A percentile compares a stretch with the other conserved stretches of the same genome.
These are phyloP conservation scores for Zosterops borbonicus DNA, from an alignment of 2,113 vertebrate genomes.

Conservation along the genomic window DNA sequence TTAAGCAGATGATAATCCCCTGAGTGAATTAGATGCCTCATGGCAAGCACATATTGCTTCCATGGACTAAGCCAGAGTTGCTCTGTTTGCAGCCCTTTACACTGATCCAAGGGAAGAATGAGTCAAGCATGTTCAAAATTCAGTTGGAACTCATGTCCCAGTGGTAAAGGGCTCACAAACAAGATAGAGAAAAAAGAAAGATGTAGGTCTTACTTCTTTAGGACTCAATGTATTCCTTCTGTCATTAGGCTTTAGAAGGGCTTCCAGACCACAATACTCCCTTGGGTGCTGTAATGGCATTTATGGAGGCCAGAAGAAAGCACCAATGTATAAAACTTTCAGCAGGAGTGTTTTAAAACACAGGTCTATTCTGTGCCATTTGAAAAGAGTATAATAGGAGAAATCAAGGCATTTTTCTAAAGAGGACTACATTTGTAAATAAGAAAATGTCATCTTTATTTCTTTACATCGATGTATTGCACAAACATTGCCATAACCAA, in stretches of 20 bases:
- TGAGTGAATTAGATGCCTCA: not conserved
- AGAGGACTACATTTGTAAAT: not conserved
- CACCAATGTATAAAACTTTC: slow-evolving; percentile 34
- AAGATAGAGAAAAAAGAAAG: not conserved
- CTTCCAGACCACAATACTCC: slow-evolving; percentile 4
- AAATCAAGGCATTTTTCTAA: not conserved
- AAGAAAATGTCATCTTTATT: not conserved
- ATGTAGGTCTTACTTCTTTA: not conserved
- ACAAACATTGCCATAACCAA: not conserved
- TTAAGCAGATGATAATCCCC: not conserved
- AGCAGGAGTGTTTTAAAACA: not conserved
- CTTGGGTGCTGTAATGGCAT: slow-evolving; percentile 4
- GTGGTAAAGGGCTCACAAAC: not conserved
- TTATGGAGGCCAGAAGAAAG: not conserved
- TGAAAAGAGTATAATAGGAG: not conserved
- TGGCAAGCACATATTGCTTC: not conserved
- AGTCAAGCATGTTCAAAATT: not conserved
- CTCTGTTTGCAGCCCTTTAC: not conserved
- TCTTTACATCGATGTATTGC: not conserved
- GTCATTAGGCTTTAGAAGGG: not conserved
- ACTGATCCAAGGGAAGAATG: not conserved
- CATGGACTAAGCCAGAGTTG: not conserved
- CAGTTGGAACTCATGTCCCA: not conserved
- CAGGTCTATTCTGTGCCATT: not conserved
- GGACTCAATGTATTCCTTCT: not conserved